Percentiles rank a stretch among this genome's conserved stretches.
Conservation (phyloP, 2,797 vertebrate genomes). For the Malurus leucopterus region DNA sequence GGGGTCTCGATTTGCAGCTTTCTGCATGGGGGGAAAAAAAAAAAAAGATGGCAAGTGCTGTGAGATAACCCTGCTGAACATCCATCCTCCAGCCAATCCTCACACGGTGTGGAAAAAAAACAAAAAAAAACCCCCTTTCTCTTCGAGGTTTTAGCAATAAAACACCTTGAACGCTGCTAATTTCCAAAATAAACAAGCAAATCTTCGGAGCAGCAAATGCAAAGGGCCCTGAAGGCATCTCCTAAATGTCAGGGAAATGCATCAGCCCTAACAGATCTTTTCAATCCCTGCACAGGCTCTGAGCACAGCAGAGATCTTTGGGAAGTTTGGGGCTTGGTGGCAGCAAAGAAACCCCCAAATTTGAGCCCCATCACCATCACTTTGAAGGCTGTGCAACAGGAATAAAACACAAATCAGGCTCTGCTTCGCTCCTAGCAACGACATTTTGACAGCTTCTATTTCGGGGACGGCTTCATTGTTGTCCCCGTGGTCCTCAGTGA, state of each 20-base stretch:
- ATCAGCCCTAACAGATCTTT: background rate
- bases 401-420: background rate
- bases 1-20: background rate
- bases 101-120: background rate
- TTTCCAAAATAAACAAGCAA: constrained; percentile 39
- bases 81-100: accelerated
- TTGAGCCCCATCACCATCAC: background rate
- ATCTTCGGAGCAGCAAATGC: background rate
- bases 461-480: background rate
- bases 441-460: constrained; percentile 34
- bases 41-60: background rate
- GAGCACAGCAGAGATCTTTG: background rate
- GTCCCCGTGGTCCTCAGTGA: constrained; percentile 32
- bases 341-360: background rate
- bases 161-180: background rate
- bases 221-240: background rate
- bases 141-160: background rate
- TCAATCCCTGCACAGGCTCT: background rate
- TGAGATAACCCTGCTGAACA: accelerated
- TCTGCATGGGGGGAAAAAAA: accelerated
- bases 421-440: background rate
- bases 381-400: background rate
- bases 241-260: constrained; percentile 20
- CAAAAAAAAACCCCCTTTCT: background rate
- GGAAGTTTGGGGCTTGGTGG: background rate